Base-by-base conservation (phyloP, 2,888 invertebrate species). In the Neoascia interrupta region DNA sequence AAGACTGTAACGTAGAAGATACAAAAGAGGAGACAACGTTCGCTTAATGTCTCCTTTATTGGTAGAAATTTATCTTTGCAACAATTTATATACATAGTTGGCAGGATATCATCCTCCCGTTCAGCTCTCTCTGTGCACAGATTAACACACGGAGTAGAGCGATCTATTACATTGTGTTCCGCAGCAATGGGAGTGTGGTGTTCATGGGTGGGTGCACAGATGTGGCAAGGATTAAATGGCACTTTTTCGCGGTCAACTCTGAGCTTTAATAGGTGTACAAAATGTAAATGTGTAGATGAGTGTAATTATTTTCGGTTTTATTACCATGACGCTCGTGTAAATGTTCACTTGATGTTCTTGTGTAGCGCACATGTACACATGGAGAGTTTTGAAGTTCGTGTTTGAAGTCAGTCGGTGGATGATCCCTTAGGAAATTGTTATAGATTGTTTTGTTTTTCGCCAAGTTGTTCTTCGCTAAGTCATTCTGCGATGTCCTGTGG, bases 1-100 rank as follows among this genome's bases (percentile, higher is more conserved):
- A 39, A 28, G 58, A 53, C 15, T 58, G 18, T 26, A 28, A 34
- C 13, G 49, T 51, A 53, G 72, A 56, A 76, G 58, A 64, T 60
- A 70, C 60, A 68, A 53, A 66, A 61, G 61, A 56, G 66, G 56
- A 79, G 79, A 79, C 66, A 79, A 68, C 66, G 73, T 61, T 68
- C 73, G 60, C 73, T 73, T 79, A 79, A 79, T 79, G 79, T 79
- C 79, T 79, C 66, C 79, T 79, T 79, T 79, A 79, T 79, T 73
- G 79, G 79, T 56, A 31, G 79, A 60, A 79, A 79, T 79, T 73
- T 79, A 79, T 79, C 79, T 79, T 73, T 39, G 79, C 79, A 79
- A n/a, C n/a, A n/a, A 68, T 79, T 73, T 79, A 79, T 79, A 66
- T 61, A 79, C 66, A 73, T 72, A 56, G 66, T 54, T 79, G 79